Base-by-base conservation (phyloP, 2,888 invertebrate species). In the Melangyna quadrimaculata region DNA sequence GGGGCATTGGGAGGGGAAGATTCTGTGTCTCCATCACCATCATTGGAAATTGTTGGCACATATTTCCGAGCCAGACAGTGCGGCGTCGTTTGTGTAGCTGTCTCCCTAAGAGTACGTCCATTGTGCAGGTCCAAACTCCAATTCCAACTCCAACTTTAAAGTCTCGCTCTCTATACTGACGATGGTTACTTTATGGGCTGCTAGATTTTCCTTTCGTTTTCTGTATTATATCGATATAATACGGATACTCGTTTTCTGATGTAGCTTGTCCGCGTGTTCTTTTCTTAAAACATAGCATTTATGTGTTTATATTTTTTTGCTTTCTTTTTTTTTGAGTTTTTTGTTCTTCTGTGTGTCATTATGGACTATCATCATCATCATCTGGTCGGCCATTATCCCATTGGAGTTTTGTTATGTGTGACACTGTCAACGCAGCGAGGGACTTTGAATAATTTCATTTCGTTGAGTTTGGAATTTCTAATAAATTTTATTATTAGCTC, bases 61-160 rank as follows among this genome's bases (percentile, higher is more conserved):
- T 78, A 86, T 86, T 80, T 81, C 45, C 77, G 63, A 69, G 61
- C 77, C 86, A 86, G 86, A 86, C 86, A 81, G 43, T 73, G 86
- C 86, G 86, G 86, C 86, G 86, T 86, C 86, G 86, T 86, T 86
- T 86, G 81, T 86, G 59, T 65, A 80, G 70, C 69, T 78, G 72
- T 78, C 78, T 57, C 65, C 14, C 2, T 19, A 12, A 32, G 48
- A 9, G 59, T 70, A 8, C 72, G 61, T 43, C 79, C 79, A 74
- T 67, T 83, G 78, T 78, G 78, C 74, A 78, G 78, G 83, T 83
- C 78, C 74, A 74, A 74, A 83, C 74, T 74, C 63, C 61, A 70
- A 78, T 70, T 70, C 65, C 37, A 61, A 10, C 9, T 59, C 24
- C 5, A 43, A 37, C 32, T 40, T 2, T n/a, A 8, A 27, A 55